Conservation (phyloP, 2,113 vertebrate genomes). For the Equus quagga region DNA sequence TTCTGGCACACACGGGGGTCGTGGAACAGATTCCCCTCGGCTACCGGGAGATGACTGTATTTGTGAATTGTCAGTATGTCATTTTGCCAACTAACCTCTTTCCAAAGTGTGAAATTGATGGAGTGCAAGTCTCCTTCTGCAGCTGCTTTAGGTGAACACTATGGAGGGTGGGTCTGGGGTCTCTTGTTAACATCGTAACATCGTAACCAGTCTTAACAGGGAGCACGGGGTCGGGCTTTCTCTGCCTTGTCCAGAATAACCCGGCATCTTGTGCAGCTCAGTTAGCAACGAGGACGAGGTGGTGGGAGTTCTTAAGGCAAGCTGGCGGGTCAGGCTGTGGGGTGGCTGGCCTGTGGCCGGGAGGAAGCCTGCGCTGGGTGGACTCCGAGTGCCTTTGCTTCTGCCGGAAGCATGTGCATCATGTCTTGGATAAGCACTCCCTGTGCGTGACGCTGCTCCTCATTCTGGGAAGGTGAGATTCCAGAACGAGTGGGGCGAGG, state of each 20-base stretch:
- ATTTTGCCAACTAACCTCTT: background rate
- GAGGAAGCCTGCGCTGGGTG: background rate
- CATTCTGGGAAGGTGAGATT: background rate
- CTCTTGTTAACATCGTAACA: no score
- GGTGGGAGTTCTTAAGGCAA: background rate
- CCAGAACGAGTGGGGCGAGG: background rate
- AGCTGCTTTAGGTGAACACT: background rate
- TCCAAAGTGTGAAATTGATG: background rate
- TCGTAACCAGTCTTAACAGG: background rate
- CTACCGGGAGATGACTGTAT: no score
- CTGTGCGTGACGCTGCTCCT: background rate
- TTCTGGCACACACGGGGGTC: no score
- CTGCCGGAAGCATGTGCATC: background rate
- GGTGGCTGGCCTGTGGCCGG: background rate
- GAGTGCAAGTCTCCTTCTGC: rapidly evolving
- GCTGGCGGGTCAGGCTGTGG: no score
- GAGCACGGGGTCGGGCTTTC: background rate
- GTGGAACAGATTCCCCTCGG: no score
- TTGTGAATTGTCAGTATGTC: background rate
- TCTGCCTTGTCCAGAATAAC: no score
- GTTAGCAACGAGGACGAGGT: rapidly evolving
- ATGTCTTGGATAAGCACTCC: no score
- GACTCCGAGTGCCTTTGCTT: background rate
- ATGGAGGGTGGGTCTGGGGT: no score
- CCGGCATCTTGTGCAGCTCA: rapidly evolving